Conservation (phyloP, 2,113 vertebrate genomes). For the Clarias magur region DNA sequence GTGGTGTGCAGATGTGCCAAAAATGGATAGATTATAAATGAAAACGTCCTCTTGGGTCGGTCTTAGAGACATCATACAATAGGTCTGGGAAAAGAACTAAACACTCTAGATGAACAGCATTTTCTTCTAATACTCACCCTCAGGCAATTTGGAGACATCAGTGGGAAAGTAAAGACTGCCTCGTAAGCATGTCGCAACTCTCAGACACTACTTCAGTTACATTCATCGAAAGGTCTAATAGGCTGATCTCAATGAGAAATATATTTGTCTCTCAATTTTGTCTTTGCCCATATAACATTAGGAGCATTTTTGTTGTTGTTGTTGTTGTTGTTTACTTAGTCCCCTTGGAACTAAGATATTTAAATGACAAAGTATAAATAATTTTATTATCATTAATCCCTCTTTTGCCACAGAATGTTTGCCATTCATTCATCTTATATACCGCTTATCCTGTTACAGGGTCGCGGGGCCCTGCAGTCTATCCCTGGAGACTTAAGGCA, state of each 20-base stretch:
- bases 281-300: background rate
- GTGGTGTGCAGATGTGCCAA: slow-evolving; percentile 7
- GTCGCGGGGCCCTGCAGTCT: too few relatives aligned
- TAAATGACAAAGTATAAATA: too few relatives aligned
- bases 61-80: background rate
- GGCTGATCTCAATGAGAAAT: background rate
- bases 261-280: background rate
- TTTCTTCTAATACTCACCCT: slow-evolving; percentile 23
- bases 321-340: background rate
- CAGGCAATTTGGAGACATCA: slow-evolving; percentile 14
- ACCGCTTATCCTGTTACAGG: too few relatives aligned
- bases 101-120: slow-evolving; percentile 1
- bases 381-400: too few relatives aligned
- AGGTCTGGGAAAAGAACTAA: slow-evolving; percentile 35
- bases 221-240: slow-evolving; percentile 9
- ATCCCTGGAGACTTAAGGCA: too few relatives aligned
- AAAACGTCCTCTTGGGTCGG: background rate
- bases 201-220: slow-evolving; percentile 20
- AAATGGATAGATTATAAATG: background rate
- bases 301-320: background rate
- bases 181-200: slow-evolving; percentile 8
- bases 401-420: too few relatives aligned
- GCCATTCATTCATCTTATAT: too few relatives aligned
- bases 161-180: background rate
- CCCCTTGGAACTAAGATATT: background rate